Base-by-base conservation (phyloP, 2,797 vertebrate species). In the Phataginus tricuspis region DNA sequence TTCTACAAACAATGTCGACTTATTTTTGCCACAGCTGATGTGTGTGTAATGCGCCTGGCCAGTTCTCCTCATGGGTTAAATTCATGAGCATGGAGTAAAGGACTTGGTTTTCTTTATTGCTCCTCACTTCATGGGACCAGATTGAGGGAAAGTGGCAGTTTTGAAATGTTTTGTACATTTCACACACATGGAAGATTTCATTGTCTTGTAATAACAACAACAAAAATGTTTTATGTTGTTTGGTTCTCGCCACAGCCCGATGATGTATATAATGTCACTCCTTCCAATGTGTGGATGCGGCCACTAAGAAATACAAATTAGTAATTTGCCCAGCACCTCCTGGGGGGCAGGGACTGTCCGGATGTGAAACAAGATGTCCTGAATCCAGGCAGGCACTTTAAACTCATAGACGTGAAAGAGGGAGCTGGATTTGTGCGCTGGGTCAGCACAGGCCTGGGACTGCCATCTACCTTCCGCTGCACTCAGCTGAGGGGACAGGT, bases 21-120 rank as follows among this genome's bases (percentile, higher is more conserved):
- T 96, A 96, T 96, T 96, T 96, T 94, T 97, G 94, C 92, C 96
- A 94, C 97, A 96, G 97, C 92, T 96, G 95, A 96, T n/a, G 34
- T 89, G 69, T 86, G 15, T 75, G 4, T 29, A 84, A 53, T 4
- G 11, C 29, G 69, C 9, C 15, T 63, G 79, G 91, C 64, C 92
- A 91, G 74, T 80, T 96, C 51, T 89, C 66, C n/a, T 34, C 31
- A 82, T 37, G 45, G 86, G 51, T 72, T 80, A 68, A 57, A 83
- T 78, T 92, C 64, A 95, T 53, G 45, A 71, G 49, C 42, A 42
- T 21, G 59, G 64, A 87, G 86, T 57, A 86, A 80, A 37, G 74
- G 78, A 51, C 49, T 92, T 75, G 18, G 71, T 96, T 94, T 92
- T 78, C 49, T 86, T 96, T 64, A 68, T 63, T 53, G 55, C 11